Conservation (phyloP, 2,888 invertebrate species). For the Kuschelorhynchus macadamiae region DNA sequence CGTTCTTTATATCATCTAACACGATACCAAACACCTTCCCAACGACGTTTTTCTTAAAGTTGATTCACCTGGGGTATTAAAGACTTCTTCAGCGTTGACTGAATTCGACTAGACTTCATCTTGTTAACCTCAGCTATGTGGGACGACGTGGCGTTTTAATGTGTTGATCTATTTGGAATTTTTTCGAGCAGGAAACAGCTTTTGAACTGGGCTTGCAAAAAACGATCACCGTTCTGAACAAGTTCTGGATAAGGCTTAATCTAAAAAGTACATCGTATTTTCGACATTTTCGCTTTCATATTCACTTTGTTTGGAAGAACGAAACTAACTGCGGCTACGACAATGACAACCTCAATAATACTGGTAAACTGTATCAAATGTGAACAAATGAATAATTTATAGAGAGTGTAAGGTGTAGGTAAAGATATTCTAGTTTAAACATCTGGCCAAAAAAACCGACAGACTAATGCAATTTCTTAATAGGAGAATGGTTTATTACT, state of each 20-base stretch:
- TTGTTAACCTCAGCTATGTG: constrained; percentile 16
- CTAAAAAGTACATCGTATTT: not conserved
- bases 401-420: too few species aligned
- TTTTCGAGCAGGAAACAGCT: not conserved
- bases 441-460: too few species aligned
- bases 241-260: not conserved
- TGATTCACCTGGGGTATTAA: constrained; percentile 7
- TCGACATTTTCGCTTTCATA: too few species aligned
- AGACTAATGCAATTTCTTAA: too few species aligned
- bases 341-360: too few species aligned
- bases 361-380: too few species aligned
- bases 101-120: not conserved
- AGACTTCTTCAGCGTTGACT: not conserved
- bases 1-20: constrained; percentile 7
- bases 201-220: not conserved
- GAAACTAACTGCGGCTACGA: too few species aligned
- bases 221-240: too few species aligned
- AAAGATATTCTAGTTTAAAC: too few species aligned
- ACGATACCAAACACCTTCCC: constrained; percentile 2
- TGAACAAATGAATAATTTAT: too few species aligned
- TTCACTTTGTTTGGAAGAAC: too few species aligned
- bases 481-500: too few species aligned
- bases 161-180: not conserved
- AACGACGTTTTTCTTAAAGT: not conserved
- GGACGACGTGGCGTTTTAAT: not conserved